Evolutionary conservation across 30 jellyfish, hydroid and myxozoan genomes (phyloP).

Genomic region (Pelagia noctiluca): DNA sequence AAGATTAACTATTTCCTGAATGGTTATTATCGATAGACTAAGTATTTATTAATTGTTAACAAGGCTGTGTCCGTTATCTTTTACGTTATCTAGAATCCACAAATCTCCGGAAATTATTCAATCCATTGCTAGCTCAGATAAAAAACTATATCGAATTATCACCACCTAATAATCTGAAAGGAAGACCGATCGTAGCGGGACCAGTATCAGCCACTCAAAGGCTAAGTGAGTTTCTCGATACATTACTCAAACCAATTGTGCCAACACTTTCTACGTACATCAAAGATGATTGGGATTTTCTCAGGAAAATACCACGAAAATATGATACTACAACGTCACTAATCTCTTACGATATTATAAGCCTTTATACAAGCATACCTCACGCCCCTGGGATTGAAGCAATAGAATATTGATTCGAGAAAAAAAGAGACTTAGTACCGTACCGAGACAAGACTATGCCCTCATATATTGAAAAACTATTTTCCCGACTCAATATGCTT

Average conservation of each 20-base stretch:
- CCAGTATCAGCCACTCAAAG: too few species aligned
- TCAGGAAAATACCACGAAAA: neutral
- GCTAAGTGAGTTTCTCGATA: neutral
- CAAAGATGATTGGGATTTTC: constrained; percentile 28
- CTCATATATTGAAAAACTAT: constrained; percentile 5
- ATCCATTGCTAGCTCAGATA: too few species aligned
- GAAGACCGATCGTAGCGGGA: too few species aligned
- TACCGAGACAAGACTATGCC: constrained; percentile 6
- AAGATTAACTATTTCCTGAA: too few species aligned
- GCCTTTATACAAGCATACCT: constrained; percentile 37
- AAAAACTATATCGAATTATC: too few species aligned
- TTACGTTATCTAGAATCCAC: too few species aligned
- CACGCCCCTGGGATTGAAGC: constrained; percentile 13
- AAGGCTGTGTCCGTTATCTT: too few species aligned
- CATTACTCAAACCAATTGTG: neutral
- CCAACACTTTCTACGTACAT: neutral
- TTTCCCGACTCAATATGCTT: neutral
- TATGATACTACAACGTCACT: neutral
- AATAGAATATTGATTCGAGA: constrained; percentile 9
- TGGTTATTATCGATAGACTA: too few species aligned
- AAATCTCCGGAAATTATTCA: too few species aligned
- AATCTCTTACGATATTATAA: constrained; percentile 8
- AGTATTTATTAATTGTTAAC: too few species aligned
- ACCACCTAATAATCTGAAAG: too few species aligned
- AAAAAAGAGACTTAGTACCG: constrained; percentile 20